Percentiles rank a stretch among this genome's conserved stretches.
Conservation (phyloP, 2,888 invertebrate species). For the Thymelicus acteon region DNA sequence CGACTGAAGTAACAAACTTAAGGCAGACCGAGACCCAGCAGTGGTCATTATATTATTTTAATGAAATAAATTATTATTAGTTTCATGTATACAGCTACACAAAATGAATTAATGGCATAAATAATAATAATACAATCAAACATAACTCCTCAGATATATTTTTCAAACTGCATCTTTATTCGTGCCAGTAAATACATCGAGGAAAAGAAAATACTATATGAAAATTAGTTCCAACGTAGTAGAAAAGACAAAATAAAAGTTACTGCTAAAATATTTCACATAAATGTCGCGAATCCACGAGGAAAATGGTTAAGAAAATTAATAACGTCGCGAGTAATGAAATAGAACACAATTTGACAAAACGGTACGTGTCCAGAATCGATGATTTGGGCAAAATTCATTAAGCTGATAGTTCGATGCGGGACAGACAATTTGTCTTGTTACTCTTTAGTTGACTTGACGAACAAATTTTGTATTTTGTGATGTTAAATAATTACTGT, state of each 20-base stretch:
- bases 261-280: conserved; percentile 10
- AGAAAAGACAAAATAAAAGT: conserved; percentile 12
- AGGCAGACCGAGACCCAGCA: no score
- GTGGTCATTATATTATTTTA: no score
- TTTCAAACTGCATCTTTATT: no score
- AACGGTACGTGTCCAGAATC: conserved; percentile 67
- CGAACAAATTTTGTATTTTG: conserved; percentile 73
- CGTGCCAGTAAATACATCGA: not conserved
- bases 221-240: not conserved
- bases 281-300: conserved; percentile 2
- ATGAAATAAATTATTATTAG: no score
- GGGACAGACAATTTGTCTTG: conserved; percentile 73
- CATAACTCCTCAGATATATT: no score
- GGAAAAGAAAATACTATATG: not conserved
- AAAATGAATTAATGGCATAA: no score
- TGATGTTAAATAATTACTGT: conserved; percentile 55
- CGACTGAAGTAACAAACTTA: no score
- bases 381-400: conserved; percentile 66
- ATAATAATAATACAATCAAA: no score
- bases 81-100: no score
- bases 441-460: conserved; percentile 64
- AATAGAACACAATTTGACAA: conserved; percentile 47
- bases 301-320: conserved; percentile 16
- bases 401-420: conserved; percentile 59
- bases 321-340: conserved; percentile 29